Evolutionary conservation across 2,888 invertebrate species (phyloP).

Genomic region (Ophion costatus): DNA sequence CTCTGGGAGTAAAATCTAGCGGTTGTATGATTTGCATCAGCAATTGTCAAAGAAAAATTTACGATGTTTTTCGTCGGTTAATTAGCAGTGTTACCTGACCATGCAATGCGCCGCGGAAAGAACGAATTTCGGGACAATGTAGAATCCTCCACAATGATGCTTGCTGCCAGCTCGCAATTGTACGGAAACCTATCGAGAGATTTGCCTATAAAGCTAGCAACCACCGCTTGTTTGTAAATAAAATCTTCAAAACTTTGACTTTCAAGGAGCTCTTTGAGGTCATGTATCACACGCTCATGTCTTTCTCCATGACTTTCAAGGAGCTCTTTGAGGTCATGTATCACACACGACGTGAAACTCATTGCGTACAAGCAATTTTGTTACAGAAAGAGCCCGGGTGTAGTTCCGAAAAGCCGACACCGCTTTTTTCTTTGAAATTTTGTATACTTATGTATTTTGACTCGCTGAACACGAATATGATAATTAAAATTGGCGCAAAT

Average conservation of each 20-base stretch:
- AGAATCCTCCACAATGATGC: constrained; percentile 78
- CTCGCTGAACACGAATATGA: no score
- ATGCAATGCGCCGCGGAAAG: constrained; percentile 80
- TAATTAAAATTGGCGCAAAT: no score
- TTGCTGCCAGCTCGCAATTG: constrained; percentile 71
- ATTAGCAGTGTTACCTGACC: constrained; percentile 72
- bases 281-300: no score
- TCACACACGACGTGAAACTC: no score
- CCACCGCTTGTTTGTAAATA: background rate
- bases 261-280: background rate
- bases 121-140: constrained; percentile 76
- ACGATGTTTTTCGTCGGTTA: constrained; percentile 20
- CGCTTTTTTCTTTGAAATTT: no score
- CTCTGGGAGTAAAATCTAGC: background rate
- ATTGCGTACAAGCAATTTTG: no score
- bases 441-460: no score
- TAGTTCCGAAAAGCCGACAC: no score
- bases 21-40: constrained; percentile 31
- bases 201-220: background rate
- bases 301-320: background rate
- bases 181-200: constrained; percentile 69
- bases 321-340: background rate
- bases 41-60: constrained; percentile 37
- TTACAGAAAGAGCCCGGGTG: no score
- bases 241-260: background rate